Base-by-base conservation (phyloP, 2,797 vertebrate species). In the Clarias fuscus region DNA sequence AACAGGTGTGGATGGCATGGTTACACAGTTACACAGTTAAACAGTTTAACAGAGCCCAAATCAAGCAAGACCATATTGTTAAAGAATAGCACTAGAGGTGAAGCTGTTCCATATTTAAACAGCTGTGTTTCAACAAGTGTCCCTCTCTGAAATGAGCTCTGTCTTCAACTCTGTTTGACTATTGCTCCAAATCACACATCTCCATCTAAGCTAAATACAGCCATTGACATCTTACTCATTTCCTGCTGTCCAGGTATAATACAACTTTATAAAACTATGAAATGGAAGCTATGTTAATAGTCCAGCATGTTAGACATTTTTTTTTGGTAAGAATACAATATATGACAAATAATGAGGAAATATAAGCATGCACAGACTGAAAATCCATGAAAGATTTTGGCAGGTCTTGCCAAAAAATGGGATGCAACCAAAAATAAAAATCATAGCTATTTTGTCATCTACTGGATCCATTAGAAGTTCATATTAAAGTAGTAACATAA, bases 41-140 rank as follows among this genome's bases (percentile, higher is more conserved):
- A 27, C 27, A 83, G 77, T 71, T 81, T 82, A 85, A 81, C 58
- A 84, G 43, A 68, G 61, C 14, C 67, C 77, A 80, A 81, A 61
- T 70, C 79, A 80, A 70, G 18, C 20, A 62, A 61, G 91, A 88
- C 88, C 68, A 84, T 90, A 89, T 86, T 88, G 90, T 88, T 83
- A 88, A 84, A 76, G 58, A 75, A 79, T 77, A 53, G 86, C 61
- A 84, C 76, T 40, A 82, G 87, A 90, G 70, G 80, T 68, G 88
- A 91, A 88, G 85, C 83, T 86, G 87, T 62, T 37, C 72, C 18
- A 65, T 93, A 90, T 94, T 93, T 92, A 92, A 94, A 92, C 93
- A 94, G 92, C 92, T 92, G 92, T 84, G 90, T 86, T 91, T 91
- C 87, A 90, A 88, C 91, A 93, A 86, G 84, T 86, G 79, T 71